Conservation (phyloP, 2,888 invertebrate genomes). For the Tubulanus polymorphus region DNA sequence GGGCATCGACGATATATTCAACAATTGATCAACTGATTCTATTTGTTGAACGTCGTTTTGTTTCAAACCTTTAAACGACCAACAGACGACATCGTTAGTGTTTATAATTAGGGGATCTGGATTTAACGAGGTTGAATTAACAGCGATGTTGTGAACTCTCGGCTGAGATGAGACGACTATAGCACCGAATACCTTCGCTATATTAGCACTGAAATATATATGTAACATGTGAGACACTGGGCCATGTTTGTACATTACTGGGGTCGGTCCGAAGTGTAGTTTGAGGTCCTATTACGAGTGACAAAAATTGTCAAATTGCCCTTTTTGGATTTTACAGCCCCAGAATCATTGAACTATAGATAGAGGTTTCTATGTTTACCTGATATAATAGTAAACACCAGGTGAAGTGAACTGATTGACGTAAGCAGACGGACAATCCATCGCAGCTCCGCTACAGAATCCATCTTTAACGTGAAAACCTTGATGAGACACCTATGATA, state of each 20-base stretch:
- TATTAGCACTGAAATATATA: constrained; percentile 32
- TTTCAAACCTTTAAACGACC: constrained; percentile 45
- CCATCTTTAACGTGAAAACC: constrained; percentile 44
- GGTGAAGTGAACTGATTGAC: constrained; percentile 44
- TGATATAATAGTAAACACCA: constrained; percentile 51
- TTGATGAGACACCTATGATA: constrained; percentile 45
- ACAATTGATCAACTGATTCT: constrained; percentile 35
- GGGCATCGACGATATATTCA: constrained; percentile 28
- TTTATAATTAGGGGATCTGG: constrained; percentile 47
- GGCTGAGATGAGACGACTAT: constrained; percentile 49
- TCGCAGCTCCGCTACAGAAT: constrained; percentile 46
- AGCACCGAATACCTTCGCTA: constrained; percentile 48
- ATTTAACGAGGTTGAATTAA: constrained; percentile 29
- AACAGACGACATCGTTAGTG: constrained; percentile 49
- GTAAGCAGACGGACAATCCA: constrained; percentile 52
- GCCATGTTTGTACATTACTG: too few species aligned
- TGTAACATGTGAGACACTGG: too few species aligned
- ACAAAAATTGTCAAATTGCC: too few species aligned
- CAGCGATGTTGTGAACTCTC: constrained; percentile 47
- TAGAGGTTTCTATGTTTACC: constrained; percentile 19
- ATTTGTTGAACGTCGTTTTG: constrained; percentile 36
- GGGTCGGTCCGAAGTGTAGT: too few species aligned
- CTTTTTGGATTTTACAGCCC: too few species aligned
- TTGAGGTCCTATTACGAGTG: too few species aligned
- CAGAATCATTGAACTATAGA: too few species aligned